phyloP scores from a whole-genome alignment of 2,888 invertebrate species.

The Sericinus montela region DNA sequence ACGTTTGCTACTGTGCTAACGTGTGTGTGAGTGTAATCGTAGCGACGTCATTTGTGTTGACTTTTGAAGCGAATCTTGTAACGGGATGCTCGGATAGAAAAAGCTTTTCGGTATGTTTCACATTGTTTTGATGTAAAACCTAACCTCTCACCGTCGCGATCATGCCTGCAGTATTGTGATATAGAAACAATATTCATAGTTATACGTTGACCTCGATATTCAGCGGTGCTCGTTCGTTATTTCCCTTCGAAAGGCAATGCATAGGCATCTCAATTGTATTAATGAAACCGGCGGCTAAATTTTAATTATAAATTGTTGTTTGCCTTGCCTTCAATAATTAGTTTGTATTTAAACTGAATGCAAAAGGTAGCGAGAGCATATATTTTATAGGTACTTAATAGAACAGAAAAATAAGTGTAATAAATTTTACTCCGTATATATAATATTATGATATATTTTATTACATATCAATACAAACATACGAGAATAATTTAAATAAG shows the following conservation, averaged over 20 bases:
- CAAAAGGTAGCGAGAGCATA: too few species aligned
- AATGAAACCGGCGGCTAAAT: not conserved
- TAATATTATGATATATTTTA: too few species aligned
- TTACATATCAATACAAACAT: too few species aligned
- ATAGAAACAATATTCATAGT: conserved; percentile 35
- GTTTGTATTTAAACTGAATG: too few species aligned
- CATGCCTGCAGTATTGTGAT: conserved; percentile 41
- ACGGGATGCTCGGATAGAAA: conserved; percentile 65
- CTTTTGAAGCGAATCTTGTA: conserved; percentile 74
- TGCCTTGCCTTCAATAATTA: too few species aligned
- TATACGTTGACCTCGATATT: conserved; percentile 56
- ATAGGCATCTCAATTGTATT: not conserved
- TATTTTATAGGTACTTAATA: too few species aligned
- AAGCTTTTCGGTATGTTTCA: conserved; percentile 58
- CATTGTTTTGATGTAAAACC: conserved; percentile 24
- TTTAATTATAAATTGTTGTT: not conserved
- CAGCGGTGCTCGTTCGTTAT: conserved; percentile 37
- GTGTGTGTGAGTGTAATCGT: conserved; percentile 58
- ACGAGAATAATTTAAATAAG: too few species aligned
- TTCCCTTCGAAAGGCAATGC: conserved; percentile 47
- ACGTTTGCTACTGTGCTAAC: conserved; percentile 69
- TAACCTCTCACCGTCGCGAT: conserved; percentile 29
- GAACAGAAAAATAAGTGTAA: too few species aligned
- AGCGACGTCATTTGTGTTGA: conserved; percentile 68
- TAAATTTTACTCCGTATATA: too few species aligned